A percentile compares a stretch with the other conserved stretches of the same genome.
These are phyloP conservation scores for Parazoanthus darwini DNA, from an alignment of 92 coral and sea anemone species.

Conservation along the genomic window DNA sequence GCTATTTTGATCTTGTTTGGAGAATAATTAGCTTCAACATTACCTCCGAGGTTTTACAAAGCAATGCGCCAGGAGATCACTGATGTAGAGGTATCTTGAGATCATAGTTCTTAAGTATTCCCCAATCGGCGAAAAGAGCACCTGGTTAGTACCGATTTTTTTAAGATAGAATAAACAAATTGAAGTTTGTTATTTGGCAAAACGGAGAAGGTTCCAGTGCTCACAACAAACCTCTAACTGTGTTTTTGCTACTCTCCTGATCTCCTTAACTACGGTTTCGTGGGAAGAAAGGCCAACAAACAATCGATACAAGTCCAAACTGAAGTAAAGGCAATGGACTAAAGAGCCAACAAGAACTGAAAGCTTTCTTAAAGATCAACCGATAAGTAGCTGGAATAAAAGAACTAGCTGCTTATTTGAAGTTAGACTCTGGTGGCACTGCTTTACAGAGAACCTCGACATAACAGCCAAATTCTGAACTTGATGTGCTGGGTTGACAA, in stretches of 20 bases:
- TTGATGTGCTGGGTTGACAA: neutral
- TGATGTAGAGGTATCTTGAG: neutral
- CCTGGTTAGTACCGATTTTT: neutral
- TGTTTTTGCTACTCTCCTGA: slow-evolving; percentile 1
- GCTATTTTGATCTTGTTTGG: slow-evolving; percentile 14
- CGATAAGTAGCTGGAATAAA: neutral
- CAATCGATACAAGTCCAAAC: neutral
- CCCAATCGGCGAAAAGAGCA: neutral
- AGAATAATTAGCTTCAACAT: neutral
- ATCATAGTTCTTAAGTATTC: neutral
- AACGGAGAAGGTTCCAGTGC: neutral
- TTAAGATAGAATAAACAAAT: neutral
- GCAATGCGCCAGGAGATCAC: neutral
- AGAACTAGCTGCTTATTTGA: neutral
- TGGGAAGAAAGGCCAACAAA: neutral
- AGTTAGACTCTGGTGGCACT: neutral
- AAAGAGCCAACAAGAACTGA: no score
- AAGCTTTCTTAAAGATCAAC: no score
- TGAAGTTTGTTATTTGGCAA: neutral
- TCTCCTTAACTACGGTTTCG: slow-evolving; percentile 34
- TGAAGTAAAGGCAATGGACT: no score
- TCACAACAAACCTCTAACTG: slow-evolving; percentile 7
- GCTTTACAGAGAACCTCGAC: neutral
- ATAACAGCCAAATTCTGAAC: neutral
- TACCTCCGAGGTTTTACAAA: neutral